Evolutionary conservation across 2,888 invertebrate species (phyloP).

Genomic region (Camponotus fellah): DNA sequence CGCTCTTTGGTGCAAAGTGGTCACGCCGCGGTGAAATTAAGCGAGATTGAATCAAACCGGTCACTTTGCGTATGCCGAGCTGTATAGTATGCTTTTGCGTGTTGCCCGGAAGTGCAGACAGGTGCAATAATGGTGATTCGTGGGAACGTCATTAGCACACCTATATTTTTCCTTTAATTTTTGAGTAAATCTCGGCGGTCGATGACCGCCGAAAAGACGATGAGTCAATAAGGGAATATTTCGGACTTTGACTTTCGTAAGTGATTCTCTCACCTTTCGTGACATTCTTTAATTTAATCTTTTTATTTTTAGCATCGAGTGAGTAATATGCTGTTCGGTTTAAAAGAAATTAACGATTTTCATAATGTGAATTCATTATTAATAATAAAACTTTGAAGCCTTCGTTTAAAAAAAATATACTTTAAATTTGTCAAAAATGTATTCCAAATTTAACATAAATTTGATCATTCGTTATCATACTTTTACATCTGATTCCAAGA

Average conservation of each 20-base stretch:
- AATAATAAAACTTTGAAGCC: neutral
- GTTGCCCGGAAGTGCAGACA: constrained; percentile 32
- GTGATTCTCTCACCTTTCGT: too few species aligned
- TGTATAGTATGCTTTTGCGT: constrained; percentile 53
- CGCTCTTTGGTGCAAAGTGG: constrained; percentile 60
- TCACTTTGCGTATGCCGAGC: constrained; percentile 70
- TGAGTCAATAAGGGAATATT: too few species aligned
- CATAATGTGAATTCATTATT: neutral
- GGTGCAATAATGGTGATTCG: constrained; percentile 33
- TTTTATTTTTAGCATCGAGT: too few species aligned
- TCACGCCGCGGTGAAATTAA: constrained; percentile 81
- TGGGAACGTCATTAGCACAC: constrained; percentile 25
- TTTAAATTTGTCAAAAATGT: neutral
- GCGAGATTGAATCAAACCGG: constrained; percentile 81
- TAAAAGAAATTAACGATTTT: neutral
- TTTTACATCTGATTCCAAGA: neutral
- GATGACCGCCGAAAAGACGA: constrained; percentile 19
- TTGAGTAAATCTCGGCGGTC: constrained; percentile 23
- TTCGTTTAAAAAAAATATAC: neutral
- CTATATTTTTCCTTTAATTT: constrained; percentile 33
- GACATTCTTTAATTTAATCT: too few species aligned
- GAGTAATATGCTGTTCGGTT: too few species aligned
- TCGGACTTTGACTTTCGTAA: too few species aligned
- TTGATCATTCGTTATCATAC: neutral
- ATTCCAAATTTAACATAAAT: neutral